Base-by-base conservation (phyloP, 2,888 invertebrate genomes). In the Drosophila siamana region DNA sequence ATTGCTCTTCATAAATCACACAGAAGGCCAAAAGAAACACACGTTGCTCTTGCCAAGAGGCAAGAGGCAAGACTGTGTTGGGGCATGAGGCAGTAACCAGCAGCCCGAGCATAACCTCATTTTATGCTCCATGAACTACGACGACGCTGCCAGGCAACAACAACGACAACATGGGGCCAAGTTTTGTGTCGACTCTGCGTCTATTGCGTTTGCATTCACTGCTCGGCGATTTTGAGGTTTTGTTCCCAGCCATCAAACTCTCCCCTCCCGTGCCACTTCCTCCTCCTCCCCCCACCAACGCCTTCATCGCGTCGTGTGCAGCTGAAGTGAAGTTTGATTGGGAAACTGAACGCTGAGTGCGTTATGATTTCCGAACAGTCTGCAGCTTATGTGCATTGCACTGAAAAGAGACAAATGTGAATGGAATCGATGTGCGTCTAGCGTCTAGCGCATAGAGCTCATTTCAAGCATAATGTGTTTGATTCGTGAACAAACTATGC, bases 1-100 rank as follows among this genome's bases (percentile, higher is more conserved):
- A 90, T 89, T 86, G 90, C 86, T 88, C 90, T 89, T 90, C 90
- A 91, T 91, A 91, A 91, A 90, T 86, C 88, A 86, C 83, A 65
- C 79, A 72, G 51, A 54, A 76, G 75, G 41, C 73, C 52, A 75
- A 78, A 74, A 83, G 82, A 75, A 80, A 83, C 87, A 83, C 87
- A 89, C 87, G 83, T 80, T 78, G 74, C 70, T 55, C 51, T 44
- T 19, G 51, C 33, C 33, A 13, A 46, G 15, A 38, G 36, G 2
- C 19, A 54, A 43, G 50, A 48, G 50, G 33, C 64, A 48, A 40
- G 52, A 30, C 28, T 28, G n/a, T n/a, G n/a, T 26, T 36, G 50
- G 2, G 11, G 36, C 38, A 15, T 40, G 38, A 5, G 15, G 33
- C 36, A 22, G 28, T 19, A 30, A 48, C 61, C 65, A 46, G 71